A percentile compares a stretch with the other conserved stretches of the same genome.
Evolutionary conservation across 2,113 vertebrate species (phyloP).

Genomic region (Mormoops blainvillei): DNA sequence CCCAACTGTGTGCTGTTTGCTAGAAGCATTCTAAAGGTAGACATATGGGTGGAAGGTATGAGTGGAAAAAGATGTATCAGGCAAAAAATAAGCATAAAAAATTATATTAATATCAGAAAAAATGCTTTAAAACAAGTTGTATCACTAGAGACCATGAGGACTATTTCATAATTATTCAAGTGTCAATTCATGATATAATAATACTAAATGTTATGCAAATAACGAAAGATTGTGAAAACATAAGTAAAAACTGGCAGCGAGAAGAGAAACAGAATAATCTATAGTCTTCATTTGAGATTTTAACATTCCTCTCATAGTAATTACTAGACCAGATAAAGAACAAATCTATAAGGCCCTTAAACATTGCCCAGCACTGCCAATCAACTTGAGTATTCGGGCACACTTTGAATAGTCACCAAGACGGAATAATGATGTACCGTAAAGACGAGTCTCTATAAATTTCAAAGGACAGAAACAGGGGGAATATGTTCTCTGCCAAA

Average conservation of each 20-base stretch:
- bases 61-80: not conserved
- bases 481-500: not conserved
- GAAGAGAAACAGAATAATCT: not conserved
- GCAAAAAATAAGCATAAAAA: not conserved
- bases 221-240: not conserved
- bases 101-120: not conserved
- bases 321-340: not conserved
- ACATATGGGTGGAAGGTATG: not conserved
- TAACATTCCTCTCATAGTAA: not conserved
- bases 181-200: not conserved
- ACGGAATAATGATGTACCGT: fast-evolving
- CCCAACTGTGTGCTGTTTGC: not conserved
- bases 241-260: not conserved
- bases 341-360: not conserved
- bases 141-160: not conserved
- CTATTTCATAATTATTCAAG: not conserved
- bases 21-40: not conserved
- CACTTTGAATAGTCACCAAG: not conserved
- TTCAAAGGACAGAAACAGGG: not conserved
- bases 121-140: not conserved
- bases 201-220: not conserved
- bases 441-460: not conserved
- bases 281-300: not conserved
- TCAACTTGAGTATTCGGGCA: not conserved
- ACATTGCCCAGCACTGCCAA: not conserved